Conservation (phyloP, 2,113 vertebrate species). For the Python bivittatus region DNA sequence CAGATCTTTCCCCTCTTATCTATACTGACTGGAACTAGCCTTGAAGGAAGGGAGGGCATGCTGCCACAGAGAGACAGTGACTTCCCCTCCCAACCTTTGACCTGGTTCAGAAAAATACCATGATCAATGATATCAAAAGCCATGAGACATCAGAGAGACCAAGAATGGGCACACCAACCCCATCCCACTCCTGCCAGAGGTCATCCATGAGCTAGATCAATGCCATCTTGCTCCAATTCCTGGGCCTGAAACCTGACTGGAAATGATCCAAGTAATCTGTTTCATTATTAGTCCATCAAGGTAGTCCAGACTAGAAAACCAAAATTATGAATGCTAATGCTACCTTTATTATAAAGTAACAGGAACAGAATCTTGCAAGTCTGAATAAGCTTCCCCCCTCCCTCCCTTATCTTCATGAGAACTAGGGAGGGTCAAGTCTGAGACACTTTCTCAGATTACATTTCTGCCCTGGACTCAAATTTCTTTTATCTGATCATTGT, state of each 20-base stretch:
- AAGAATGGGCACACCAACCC: too few species aligned
- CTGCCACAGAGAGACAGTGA: too few species aligned
- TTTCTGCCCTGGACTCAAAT: not conserved
- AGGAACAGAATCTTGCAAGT: not conserved
- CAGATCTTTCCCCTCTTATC: too few species aligned
- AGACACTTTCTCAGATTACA: not conserved
- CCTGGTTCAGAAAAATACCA: too few species aligned
- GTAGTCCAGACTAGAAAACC: not conserved
- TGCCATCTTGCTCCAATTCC: too few species aligned
- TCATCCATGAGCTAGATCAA: too few species aligned
- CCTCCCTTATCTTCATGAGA: not conserved
- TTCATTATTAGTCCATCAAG: not conserved
- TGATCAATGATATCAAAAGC: too few species aligned
- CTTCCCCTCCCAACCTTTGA: too few species aligned
- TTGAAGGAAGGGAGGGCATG: too few species aligned
- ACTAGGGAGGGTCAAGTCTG: not conserved
- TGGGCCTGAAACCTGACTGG: not conserved
- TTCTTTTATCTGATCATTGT: not conserved
- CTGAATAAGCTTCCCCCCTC: not conserved
- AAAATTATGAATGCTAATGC: not conserved
- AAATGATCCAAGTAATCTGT: not conserved
- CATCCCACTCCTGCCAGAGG: too few species aligned
- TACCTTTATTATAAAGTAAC: not conserved
- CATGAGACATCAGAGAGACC: too few species aligned
- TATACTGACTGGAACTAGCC: too few species aligned